These are phyloP conservation scores for Omphaloscelis lunosa DNA, from an alignment of 2,888 invertebrate genomes.

Conservation along the genomic window DNA sequence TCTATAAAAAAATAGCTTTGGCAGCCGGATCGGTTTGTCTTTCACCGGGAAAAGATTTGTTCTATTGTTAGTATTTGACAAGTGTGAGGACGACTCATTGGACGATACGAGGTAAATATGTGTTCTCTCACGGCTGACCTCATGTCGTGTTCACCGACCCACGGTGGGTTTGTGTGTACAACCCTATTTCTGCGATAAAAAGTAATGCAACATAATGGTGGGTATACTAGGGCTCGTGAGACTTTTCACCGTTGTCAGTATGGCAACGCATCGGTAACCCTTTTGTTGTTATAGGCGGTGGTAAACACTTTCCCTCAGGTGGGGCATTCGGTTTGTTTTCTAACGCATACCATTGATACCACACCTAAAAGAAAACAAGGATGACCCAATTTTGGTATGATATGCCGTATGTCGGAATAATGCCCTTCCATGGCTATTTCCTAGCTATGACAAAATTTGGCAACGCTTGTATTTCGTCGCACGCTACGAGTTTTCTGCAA, in stretches of 20 bases:
- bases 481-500: neutral
- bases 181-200: neutral
- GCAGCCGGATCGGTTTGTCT: slow-evolving; percentile 66
- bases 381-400: slow-evolving; percentile 17
- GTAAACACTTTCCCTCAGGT: neutral
- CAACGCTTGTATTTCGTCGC: neutral
- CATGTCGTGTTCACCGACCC: slow-evolving; percentile 38
- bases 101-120: slow-evolving; percentile 54
- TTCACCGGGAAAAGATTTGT: slow-evolving; percentile 68
- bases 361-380: slow-evolving; percentile 21
- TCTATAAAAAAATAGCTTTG: slow-evolving; percentile 70
- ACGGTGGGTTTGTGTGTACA: slow-evolving; percentile 14
- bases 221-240: neutral
- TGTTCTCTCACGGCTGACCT: slow-evolving; percentile 46
- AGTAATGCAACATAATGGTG: neutral
- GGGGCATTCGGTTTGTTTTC: neutral
- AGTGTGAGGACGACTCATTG: slow-evolving; percentile 58
- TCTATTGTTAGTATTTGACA: slow-evolving; percentile 69
- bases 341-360: slow-evolving; percentile 1
- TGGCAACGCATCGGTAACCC: neutral
- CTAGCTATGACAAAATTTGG: neutral
- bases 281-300: neutral
- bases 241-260: neutral
- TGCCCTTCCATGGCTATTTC: neutral
- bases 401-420: slow-evolving; percentile 5